Percentiles rank a stretch among this genome's conserved stretches.
Conservation (phyloP, 2,888 invertebrate genomes). For the Tupiocoris notatus region DNA sequence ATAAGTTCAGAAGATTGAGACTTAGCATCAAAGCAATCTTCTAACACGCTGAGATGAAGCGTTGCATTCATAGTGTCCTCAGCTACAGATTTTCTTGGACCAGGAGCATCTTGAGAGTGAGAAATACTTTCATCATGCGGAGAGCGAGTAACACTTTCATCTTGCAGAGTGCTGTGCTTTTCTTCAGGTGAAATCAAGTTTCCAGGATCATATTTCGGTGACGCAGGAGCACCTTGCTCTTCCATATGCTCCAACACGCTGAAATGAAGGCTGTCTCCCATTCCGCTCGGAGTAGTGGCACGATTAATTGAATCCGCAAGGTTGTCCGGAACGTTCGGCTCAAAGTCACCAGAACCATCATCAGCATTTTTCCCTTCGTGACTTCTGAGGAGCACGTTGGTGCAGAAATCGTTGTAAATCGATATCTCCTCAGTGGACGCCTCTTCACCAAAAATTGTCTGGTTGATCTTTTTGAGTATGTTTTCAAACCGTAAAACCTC, state of each 20-base stretch:
- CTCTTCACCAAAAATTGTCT: neutral
- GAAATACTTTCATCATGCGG: neutral
- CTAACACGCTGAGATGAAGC: neutral
- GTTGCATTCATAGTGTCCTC: no score
- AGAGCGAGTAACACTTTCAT: neutral
- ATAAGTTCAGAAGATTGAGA: neutral
- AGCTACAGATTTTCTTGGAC: no score
- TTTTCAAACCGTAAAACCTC: neutral
- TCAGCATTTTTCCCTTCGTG: no score
- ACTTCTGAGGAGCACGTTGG: neutral
- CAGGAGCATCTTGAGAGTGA: neutral
- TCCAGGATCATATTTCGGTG: no score
- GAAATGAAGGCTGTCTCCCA: neutral
- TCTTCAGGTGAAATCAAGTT: no score
- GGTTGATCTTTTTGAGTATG: neutral
- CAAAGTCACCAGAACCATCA: no score
- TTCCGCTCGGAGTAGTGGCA: no score
- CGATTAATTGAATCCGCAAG: no score
- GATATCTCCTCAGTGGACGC: neutral
- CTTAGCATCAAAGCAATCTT: neutral
- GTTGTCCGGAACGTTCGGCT: no score
- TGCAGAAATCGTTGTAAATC: neutral
- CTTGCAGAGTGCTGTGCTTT: neutral
- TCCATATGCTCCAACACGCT: neutral
- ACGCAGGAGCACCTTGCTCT: neutral